Percentiles rank a stretch among this genome's conserved stretches.
Evolutionary conservation across 2,888 invertebrate genomes (phyloP).

Genomic region (Oegoconia quadripuncta): DNA sequence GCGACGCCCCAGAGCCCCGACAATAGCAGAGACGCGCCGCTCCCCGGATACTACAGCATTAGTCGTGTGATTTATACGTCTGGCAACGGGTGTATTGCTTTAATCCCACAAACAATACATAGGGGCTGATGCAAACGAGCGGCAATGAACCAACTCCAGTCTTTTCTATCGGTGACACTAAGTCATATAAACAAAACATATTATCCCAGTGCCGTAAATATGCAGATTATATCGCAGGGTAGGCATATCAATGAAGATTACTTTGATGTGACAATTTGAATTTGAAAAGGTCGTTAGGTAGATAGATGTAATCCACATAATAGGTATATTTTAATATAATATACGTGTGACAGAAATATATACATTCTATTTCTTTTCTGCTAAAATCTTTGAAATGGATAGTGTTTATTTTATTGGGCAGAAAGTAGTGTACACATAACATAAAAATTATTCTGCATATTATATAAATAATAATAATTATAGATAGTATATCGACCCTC

Average conservation of each 20-base stretch:
- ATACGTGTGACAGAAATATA: too few relatives aligned
- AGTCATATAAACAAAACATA: slow-evolving; percentile 28
- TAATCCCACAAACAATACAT: slow-evolving; percentile 63
- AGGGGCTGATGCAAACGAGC: slow-evolving; percentile 35
- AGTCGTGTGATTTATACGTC: slow-evolving; percentile 73
- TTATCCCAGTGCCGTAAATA: slow-evolving; percentile 44
- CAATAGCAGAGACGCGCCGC: slow-evolving; percentile 59
- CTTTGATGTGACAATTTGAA: slow-evolving; percentile 42
- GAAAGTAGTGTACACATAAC: too few relatives aligned
- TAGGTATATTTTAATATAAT: too few relatives aligned
- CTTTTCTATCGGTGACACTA: slow-evolving; percentile 31
- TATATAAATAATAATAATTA: too few relatives aligned
- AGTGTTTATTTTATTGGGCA: too few relatives aligned
- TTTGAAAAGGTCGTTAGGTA: slow-evolving; percentile 44
- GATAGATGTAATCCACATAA: too few relatives aligned
- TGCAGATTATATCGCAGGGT: slow-evolving; percentile 45
- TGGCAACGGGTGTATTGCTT: slow-evolving; percentile 58
- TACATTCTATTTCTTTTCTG: too few relatives aligned
- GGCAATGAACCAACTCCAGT: slow-evolving; percentile 26
- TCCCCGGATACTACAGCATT: slow-evolving; percentile 74
- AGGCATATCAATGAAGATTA: slow-evolving; percentile 45
- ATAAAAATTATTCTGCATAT: too few relatives aligned
- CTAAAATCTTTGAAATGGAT: too few relatives aligned
- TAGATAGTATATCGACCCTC: too few relatives aligned
- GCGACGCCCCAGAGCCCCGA: slow-evolving; percentile 38